A percentile compares a stretch with the other conserved stretches of the same genome.
Conservation (phyloP, 1,140 invertebrate species). For the Eumaeus atala region DNA sequence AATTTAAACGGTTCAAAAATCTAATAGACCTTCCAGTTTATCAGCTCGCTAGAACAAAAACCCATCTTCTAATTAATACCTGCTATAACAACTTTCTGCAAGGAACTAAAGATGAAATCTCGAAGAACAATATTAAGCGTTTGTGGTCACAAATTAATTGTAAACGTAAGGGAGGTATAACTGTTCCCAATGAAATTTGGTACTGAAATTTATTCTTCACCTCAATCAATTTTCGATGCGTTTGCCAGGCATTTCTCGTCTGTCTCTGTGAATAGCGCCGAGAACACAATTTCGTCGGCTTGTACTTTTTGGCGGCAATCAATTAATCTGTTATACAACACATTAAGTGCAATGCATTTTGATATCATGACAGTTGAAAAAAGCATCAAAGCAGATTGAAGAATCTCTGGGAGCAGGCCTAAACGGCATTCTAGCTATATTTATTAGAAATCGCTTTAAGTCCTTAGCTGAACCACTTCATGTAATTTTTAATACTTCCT, state of each 20-base stretch:
- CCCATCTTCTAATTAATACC: neutral
- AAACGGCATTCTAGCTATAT: too few species aligned
- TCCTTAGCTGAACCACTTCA: too few species aligned
- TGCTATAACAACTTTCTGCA: slow-evolving; percentile 2
- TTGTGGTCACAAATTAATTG: neutral
- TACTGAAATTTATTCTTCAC: neutral
- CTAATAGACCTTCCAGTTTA: too few species aligned
- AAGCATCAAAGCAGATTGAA: too few species aligned
- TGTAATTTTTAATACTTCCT: too few species aligned
- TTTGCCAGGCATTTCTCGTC: neutral
- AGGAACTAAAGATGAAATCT: slow-evolving; percentile 7
- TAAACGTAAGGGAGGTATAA: slow-evolving; percentile 9
- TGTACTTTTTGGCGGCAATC: too few species aligned
- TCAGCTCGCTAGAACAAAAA: neutral
- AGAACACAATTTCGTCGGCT: neutral
- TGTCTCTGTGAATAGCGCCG: neutral
- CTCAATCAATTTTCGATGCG: neutral
- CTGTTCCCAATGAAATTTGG: slow-evolving; percentile 5
- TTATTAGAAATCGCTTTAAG: too few species aligned
- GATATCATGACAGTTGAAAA: too few species aligned
- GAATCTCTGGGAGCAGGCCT: too few species aligned
- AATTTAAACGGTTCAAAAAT: too few species aligned
- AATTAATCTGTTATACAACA: too few species aligned
- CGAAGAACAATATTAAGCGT: slow-evolving; percentile 5
- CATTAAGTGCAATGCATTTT: too few species aligned